phyloP scores from a whole-genome alignment of 2,797 vertebrate genomes.

The Oreortyx pictus region DNA sequence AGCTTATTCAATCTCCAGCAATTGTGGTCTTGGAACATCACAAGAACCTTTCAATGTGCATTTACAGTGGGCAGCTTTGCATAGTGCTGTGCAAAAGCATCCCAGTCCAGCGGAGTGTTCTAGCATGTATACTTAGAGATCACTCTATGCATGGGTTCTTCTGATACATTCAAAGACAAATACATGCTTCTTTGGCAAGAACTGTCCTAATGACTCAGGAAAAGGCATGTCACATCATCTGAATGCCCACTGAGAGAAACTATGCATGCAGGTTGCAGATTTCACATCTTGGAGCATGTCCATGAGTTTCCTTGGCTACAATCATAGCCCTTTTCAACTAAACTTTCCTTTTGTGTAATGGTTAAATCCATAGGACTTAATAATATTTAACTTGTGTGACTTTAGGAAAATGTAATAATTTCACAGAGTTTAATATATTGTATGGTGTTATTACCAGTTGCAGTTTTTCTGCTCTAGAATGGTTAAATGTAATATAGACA shows the following conservation, averaged over 20 bases:
- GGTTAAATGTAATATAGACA: not conserved
- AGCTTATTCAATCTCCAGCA: not conserved
- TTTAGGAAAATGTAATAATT: not conserved
- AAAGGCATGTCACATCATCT: not conserved
- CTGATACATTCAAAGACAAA: not conserved
- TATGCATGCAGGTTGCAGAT: not conserved
- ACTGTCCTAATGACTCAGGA: not conserved
- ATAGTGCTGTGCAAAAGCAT: not conserved
- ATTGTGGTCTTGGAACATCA: not conserved
- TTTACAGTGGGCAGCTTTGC: not conserved
- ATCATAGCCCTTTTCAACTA: not conserved
- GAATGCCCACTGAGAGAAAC: not conserved
- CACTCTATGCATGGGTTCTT: fast-evolving
- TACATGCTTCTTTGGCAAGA: fast-evolving
- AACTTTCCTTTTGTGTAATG: not conserved
- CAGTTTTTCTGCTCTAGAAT: not conserved
- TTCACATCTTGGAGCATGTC: not conserved
- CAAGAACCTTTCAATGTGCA: fast-evolving
- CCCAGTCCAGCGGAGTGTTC: not conserved
- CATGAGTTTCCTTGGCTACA: not conserved
- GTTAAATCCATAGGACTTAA: not conserved
- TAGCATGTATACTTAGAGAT: not conserved
- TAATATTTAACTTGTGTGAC: not conserved
- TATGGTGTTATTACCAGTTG: not conserved
- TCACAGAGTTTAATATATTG: not conserved